Conservation (phyloP, 2,888 invertebrate species). For the Tridacna crocea region DNA sequence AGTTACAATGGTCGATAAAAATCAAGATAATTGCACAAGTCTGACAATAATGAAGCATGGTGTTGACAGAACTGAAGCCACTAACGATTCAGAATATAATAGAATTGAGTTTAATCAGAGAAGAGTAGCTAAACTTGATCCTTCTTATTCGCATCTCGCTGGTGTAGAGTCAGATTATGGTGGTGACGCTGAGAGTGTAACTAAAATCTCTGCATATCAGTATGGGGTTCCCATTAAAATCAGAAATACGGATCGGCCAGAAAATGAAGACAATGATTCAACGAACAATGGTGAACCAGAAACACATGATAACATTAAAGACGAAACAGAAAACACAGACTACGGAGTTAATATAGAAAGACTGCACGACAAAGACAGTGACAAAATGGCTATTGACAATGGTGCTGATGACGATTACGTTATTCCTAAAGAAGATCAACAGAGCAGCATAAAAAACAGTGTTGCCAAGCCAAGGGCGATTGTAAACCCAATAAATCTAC, state of each 20-base stretch:
- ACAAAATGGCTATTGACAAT: background rate
- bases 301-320: too few relatives aligned
- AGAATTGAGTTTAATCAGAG: conserved; percentile 1
- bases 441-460: background rate
- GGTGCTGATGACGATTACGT: background rate
- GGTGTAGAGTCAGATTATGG: background rate
- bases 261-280: background rate
- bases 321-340: too few relatives aligned
- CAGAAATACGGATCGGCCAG: background rate
- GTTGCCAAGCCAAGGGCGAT: conserved; percentile 1
- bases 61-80: background rate
- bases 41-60: background rate
- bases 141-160: conserved; percentile 3
- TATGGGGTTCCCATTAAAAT: conserved; percentile 13
- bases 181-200: background rate
- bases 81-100: background rate
- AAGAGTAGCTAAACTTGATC: background rate
- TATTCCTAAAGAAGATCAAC: background rate
- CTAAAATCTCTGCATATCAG: background rate
- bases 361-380: background rate
- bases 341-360: background rate
- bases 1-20: background rate
- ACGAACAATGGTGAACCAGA: background rate
- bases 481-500: background rate
- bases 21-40: background rate